Evolutionary conservation across 1,140 invertebrate species (phyloP).

Genomic region (Microvelia longipes): DNA sequence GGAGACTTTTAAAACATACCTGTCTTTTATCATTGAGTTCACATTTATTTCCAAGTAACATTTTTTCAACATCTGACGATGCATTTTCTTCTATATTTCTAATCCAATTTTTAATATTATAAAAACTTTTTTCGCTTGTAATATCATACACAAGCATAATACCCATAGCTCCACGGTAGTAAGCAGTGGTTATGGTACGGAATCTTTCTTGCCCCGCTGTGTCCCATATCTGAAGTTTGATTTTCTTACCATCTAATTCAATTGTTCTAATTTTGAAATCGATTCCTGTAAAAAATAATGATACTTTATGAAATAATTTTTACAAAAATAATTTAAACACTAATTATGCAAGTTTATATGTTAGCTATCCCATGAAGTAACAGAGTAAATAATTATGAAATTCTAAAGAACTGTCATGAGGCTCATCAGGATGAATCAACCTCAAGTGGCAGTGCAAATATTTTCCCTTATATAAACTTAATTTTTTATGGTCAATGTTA

Average conservation of each 20-base stretch:
- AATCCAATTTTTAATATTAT: conserved; percentile 98
- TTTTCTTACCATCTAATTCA: conserved; percentile 93
- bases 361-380: not conserved
- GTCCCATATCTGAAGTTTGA: conserved; percentile 97
- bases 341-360: not conserved
- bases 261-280: conserved; percentile 99
- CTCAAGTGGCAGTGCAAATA: not conserved
- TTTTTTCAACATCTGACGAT: conserved; percentile 85
- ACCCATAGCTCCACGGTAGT: conserved; percentile 96
- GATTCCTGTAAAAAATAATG: conserved; percentile 60
- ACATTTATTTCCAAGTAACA: conserved; percentile 90
- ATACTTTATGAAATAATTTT: too few relatives aligned
- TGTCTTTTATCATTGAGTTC: conserved; percentile 79
- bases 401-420: not conserved
- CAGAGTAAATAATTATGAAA: not conserved
- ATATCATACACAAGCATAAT: conserved; percentile 99
- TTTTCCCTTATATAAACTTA: not conserved
- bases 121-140: conserved; percentile 94
- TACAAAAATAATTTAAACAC: not conserved
- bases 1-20: conserved; percentile 36
- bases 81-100: conserved; percentile 96
- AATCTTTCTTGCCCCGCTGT: conserved; percentile 93
- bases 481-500: too few relatives aligned
- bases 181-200: conserved; percentile 94
- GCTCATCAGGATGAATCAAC: too few relatives aligned